A percentile compares a stretch with the other conserved stretches of the same genome.
Conservation (phyloP, 2,888 invertebrate species). For the Trichogramma evanescens region DNA sequence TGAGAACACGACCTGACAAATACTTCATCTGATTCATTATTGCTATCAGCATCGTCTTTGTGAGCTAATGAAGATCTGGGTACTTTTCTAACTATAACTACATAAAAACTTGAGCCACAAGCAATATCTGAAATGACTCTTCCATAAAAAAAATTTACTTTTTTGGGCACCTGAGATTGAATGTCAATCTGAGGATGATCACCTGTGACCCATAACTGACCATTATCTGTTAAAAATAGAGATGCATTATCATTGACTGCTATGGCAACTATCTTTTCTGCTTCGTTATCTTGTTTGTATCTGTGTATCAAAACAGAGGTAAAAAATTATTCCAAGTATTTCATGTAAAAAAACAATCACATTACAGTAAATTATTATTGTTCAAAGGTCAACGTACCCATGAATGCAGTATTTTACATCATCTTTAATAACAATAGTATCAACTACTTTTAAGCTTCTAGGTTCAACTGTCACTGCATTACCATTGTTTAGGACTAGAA, state of each 20-base stretch:
- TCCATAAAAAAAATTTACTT: conserved; percentile 63
- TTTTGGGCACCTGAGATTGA: conserved; percentile 55
- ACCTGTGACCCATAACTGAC: conserved; percentile 65
- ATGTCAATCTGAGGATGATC: conserved; percentile 62
- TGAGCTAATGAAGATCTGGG: conserved; percentile 38
- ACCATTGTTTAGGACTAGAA: conserved; percentile 58
- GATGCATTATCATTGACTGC: conserved; percentile 58
- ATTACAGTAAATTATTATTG: background rate
- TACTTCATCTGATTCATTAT: conserved; percentile 59
- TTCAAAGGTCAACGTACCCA: conserved; percentile 42
- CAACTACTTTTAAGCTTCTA: conserved; percentile 51
- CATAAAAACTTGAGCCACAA: conserved; percentile 72
- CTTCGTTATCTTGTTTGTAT: conserved; percentile 56
- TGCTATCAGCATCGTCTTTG: conserved; percentile 48
- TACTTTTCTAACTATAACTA: conserved; percentile 62
- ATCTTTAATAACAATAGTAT: conserved; percentile 59
- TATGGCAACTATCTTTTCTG: conserved; percentile 58
- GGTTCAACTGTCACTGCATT: conserved; percentile 55
- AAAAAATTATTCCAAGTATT: background rate
- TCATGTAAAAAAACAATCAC: background rate
- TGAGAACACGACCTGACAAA: conserved; percentile 62
- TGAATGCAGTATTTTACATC: conserved; percentile 61
- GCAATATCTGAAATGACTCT: conserved; percentile 62
- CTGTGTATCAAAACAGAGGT: conserved; percentile 22
- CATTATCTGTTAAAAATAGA: conserved; percentile 60